Conservation (phyloP, 2,888 invertebrate species). For the Augochlorella aurata region DNA sequence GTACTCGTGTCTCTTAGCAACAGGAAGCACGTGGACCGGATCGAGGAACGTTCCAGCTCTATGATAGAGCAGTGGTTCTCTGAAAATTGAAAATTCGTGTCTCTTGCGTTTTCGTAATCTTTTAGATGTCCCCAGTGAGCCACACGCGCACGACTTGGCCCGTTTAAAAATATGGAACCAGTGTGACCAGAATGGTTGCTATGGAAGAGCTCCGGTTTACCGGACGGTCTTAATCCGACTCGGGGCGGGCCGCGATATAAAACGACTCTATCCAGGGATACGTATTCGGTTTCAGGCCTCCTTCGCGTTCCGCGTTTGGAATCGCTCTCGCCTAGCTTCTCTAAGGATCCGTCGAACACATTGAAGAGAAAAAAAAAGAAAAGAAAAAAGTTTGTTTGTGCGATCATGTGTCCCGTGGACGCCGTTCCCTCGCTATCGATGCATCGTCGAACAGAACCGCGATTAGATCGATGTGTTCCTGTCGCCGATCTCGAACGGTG, state of each 20-base stretch:
- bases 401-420: not conserved
- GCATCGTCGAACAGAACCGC: not conserved
- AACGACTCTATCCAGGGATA: slow-evolving; percentile 50
- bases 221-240: slow-evolving; percentile 77
- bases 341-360: slow-evolving; percentile 32
- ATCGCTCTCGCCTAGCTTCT: slow-evolving; percentile 27
- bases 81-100: slow-evolving; percentile 36
- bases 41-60: slow-evolving; percentile 35
- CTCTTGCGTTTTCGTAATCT: not conserved
- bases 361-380: not conserved
- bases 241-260: slow-evolving; percentile 71
- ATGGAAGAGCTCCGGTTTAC: slow-evolving; percentile 81
- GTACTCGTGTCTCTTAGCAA: slow-evolving; percentile 3
- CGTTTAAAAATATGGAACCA: slow-evolving; percentile 82
- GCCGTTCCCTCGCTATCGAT: not conserved
- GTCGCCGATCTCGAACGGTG: not conserved
- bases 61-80: slow-evolving; percentile 26
- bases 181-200: slow-evolving; percentile 82
- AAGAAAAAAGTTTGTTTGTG: not conserved
- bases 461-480: not conserved
- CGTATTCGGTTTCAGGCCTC: slow-evolving; percentile 32
- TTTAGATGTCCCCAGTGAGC: slow-evolving; percentile 78
- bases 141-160: slow-evolving; percentile 79
- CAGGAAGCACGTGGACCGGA: slow-evolving; percentile 45
- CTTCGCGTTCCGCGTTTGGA: not conserved